phyloP scores from a whole-genome alignment of 92 coral and sea anemone genomes.

The Pocillopora grandis region DNA sequence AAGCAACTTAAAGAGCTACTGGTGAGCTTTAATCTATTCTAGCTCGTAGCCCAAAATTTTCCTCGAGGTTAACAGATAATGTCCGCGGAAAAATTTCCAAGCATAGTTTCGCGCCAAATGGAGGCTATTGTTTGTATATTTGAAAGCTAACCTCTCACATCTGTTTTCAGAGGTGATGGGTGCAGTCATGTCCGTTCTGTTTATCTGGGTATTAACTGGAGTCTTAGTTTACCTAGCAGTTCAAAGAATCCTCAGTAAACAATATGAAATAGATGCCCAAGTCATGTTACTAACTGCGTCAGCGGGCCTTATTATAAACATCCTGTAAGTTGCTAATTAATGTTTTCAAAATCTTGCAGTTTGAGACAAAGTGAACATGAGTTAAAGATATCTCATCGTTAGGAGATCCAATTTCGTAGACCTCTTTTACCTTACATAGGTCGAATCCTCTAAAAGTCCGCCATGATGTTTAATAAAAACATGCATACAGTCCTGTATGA shows the following conservation, averaged over 20 bases:
- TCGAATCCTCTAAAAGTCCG: too few species aligned
- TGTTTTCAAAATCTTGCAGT: neutral
- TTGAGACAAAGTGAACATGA: too few species aligned
- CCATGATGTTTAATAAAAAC: too few species aligned
- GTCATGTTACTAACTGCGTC: slow-evolving; percentile 88
- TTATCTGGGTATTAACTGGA: slow-evolving; percentile 94
- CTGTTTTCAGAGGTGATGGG: slow-evolving; percentile 91
- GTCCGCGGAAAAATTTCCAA: neutral
- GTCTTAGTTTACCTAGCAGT: slow-evolving; percentile 85
- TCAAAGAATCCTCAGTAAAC: slow-evolving; percentile 66
- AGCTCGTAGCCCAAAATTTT: too few species aligned
- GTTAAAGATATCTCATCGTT: too few species aligned
- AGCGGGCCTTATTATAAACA: slow-evolving; percentile 84
- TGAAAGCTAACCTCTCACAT: neutral
- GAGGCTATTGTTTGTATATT: neutral
- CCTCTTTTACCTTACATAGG: too few species aligned
- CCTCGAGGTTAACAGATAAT: too few species aligned
- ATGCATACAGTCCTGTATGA: too few species aligned
- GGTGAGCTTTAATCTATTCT: too few species aligned
- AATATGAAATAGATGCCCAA: slow-evolving; percentile 79
- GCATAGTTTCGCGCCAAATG: too few species aligned
- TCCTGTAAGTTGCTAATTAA: slow-evolving; percentile 69
- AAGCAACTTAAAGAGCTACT: too few species aligned
- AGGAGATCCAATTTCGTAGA: too few species aligned
- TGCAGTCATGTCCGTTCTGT: slow-evolving; percentile 84